Conservation (phyloP, 2,113 vertebrate species). For the Hippocampus guttulatus region DNA sequence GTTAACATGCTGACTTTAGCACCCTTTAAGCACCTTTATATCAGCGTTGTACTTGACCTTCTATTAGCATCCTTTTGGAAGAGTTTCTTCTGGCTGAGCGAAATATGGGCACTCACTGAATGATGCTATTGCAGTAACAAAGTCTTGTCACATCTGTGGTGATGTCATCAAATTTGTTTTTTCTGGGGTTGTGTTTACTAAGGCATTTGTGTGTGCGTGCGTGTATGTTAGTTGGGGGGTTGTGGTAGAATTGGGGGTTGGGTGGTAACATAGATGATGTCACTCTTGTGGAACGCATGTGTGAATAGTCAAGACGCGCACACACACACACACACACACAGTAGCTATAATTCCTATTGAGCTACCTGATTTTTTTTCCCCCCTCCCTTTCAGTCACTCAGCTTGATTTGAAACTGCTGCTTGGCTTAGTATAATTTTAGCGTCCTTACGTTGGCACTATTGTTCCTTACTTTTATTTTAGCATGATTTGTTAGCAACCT, state of each 20-base stretch:
- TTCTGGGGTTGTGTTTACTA: background rate
- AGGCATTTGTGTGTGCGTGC: background rate
- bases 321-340: background rate
- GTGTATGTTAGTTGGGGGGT: constrained; percentile 18
- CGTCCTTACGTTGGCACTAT: too few relatives aligned
- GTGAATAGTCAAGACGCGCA: constrained; percentile 2
- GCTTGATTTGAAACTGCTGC: too few relatives aligned
- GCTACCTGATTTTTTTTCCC: background rate
- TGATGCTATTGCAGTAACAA: background rate
- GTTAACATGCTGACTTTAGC: too few relatives aligned
- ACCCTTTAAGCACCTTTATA: too few relatives aligned
- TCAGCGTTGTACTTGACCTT: too few relatives aligned
- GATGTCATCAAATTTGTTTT: background rate
- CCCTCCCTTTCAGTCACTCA: background rate
- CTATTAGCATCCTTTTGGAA: too few relatives aligned
- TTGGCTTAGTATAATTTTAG: too few relatives aligned
- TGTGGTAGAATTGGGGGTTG: constrained; percentile 9
- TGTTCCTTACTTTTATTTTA: too few relatives aligned
- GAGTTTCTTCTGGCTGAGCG: too few relatives aligned
- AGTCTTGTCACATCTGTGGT: background rate
- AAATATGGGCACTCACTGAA: too few relatives aligned
- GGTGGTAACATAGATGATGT: constrained; percentile 47
- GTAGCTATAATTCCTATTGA: background rate
- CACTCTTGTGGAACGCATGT: constrained; percentile 56
- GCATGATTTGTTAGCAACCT: too few relatives aligned